Conservation (phyloP, 2,888 invertebrate genomes). For the Stenodema calcarata region DNA sequence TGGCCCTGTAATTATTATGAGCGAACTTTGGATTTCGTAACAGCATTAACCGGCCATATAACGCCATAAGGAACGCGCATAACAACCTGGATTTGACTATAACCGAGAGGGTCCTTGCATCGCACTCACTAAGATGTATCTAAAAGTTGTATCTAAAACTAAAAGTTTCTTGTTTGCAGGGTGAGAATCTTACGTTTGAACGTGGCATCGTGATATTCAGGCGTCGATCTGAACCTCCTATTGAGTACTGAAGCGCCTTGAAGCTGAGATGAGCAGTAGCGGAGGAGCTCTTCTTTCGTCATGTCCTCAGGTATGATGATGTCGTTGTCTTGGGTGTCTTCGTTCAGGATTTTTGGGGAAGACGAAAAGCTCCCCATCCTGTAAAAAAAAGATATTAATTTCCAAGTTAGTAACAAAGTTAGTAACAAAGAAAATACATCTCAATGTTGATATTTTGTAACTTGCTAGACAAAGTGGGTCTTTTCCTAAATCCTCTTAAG, state of each 20-base stretch:
- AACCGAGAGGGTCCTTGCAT: too few species aligned
- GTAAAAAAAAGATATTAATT: constrained; percentile 57
- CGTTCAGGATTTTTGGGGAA: constrained; percentile 70
- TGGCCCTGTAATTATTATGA: too few species aligned
- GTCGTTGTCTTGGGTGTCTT: constrained; percentile 69
- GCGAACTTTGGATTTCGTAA: too few species aligned
- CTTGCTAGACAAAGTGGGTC: too few species aligned
- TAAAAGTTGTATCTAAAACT: too few species aligned
- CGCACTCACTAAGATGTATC: too few species aligned
- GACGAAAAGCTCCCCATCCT: constrained; percentile 79
- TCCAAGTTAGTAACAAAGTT: background rate
- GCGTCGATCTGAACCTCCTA: constrained; percentile 53
- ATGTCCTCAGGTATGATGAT: constrained; percentile 61
- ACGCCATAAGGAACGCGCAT: too few species aligned
- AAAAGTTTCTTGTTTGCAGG: background rate
- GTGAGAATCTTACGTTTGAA: constrained; percentile 17
- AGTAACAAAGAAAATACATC: too few species aligned
- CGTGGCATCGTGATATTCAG: background rate
- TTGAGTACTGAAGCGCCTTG: constrained; percentile 59
- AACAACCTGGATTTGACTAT: too few species aligned
- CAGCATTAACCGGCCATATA: too few species aligned
- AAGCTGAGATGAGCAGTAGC: constrained; percentile 60
- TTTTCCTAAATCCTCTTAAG: too few species aligned
- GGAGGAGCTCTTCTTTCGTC: constrained; percentile 60
- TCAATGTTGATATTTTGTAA: too few species aligned